Evolutionary conservation across 2,888 invertebrate genomes (phyloP).

Genomic region (Torymus texanus): DNA sequence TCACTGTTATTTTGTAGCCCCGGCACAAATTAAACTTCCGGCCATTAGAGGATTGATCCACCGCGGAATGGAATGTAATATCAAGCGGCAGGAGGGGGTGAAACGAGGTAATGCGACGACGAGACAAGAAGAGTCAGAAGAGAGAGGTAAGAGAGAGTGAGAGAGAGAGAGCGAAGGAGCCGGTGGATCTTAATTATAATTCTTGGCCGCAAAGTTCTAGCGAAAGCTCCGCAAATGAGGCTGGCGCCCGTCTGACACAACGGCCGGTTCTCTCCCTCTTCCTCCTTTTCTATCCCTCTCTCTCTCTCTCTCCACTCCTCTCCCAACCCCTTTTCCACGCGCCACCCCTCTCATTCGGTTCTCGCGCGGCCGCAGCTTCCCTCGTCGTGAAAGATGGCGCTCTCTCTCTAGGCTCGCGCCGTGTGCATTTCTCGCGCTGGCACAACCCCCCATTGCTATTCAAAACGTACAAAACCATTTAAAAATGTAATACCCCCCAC

Average conservation of each 20-base stretch:
- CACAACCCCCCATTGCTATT: conserved; percentile 72
- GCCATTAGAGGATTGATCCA: conserved; percentile 71
- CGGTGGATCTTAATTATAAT: conserved; percentile 73
- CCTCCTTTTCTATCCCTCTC: not conserved
- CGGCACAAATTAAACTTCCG: conserved; percentile 69
- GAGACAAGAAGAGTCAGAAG: conserved; percentile 47
- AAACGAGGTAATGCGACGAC: conserved; percentile 58
- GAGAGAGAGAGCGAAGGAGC: conserved; percentile 54
- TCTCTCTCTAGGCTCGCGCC: conserved; percentile 30
- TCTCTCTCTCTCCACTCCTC: not conserved
- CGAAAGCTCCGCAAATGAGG: conserved; percentile 71
- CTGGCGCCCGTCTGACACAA: conserved; percentile 70
- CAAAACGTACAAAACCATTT: conserved; percentile 75
- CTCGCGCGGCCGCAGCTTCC: conserved; percentile 24
- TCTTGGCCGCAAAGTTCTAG: conserved; percentile 71
- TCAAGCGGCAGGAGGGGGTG: conserved; percentile 63
- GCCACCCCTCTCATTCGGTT: conserved; percentile 16
- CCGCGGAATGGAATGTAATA: conserved; percentile 71
- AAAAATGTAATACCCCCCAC: conserved; percentile 73
- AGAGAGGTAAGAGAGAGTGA: conserved; percentile 49
- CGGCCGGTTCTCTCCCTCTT: conserved; percentile 59
- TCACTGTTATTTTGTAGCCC: conserved; percentile 67
- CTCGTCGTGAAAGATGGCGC: conserved; percentile 48
- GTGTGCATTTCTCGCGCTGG: conserved; percentile 23
- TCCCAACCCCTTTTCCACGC: not conserved